Evolutionary conservation across 1,140 invertebrate genomes (phyloP).

Genomic region (Heliconius nattereri): DNA sequence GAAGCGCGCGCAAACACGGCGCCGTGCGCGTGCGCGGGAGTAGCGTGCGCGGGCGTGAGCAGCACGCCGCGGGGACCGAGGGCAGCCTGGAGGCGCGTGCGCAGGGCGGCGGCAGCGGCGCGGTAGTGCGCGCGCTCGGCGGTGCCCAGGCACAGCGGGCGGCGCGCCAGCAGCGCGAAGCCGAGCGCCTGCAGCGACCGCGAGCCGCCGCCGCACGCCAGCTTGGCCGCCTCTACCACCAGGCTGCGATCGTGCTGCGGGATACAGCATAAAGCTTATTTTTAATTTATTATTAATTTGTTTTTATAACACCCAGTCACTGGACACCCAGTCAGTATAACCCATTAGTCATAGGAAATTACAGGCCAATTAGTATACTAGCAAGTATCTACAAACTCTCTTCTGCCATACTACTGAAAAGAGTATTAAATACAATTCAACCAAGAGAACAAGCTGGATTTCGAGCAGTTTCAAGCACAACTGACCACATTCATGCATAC

Average conservation of each 20-base stretch:
- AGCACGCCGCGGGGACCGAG: slow-evolving; percentile 86
- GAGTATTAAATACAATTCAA: too few relatives aligned
- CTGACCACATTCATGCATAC: too few relatives aligned
- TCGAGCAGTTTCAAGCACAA: too few relatives aligned
- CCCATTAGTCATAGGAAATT: too few relatives aligned
- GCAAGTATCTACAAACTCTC: too few relatives aligned
- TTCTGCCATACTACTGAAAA: too few relatives aligned
- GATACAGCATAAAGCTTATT: too few relatives aligned
- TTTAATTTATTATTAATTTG: too few relatives aligned
- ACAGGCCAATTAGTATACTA: too few relatives aligned
- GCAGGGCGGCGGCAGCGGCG: slow-evolving; percentile 60
- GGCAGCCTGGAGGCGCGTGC: slow-evolving; percentile 78
- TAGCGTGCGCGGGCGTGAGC: slow-evolving; percentile 87
- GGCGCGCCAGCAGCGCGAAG: slow-evolving; percentile 61
- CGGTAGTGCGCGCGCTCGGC: slow-evolving; percentile 54
- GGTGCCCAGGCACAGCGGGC: slow-evolving; percentile 69
- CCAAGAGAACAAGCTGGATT: too few relatives aligned
- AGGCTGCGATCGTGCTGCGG: slow-evolving; percentile 68
- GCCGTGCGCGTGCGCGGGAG: slow-evolving; percentile 81
- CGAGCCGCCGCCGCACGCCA: slow-evolving; percentile 64
- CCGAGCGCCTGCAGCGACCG: slow-evolving; percentile 70
- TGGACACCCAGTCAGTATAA: too few relatives aligned
- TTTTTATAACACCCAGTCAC: too few relatives aligned
- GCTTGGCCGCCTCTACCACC: slow-evolving; percentile 72
- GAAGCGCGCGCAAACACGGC: slow-evolving; percentile 82